Percentiles rank a stretch among this genome's conserved stretches.
These are phyloP conservation scores for Chiridota heheva DNA, from an alignment of 35 echinoderm and acorn worm genomes.

Conservation along the genomic window DNA sequence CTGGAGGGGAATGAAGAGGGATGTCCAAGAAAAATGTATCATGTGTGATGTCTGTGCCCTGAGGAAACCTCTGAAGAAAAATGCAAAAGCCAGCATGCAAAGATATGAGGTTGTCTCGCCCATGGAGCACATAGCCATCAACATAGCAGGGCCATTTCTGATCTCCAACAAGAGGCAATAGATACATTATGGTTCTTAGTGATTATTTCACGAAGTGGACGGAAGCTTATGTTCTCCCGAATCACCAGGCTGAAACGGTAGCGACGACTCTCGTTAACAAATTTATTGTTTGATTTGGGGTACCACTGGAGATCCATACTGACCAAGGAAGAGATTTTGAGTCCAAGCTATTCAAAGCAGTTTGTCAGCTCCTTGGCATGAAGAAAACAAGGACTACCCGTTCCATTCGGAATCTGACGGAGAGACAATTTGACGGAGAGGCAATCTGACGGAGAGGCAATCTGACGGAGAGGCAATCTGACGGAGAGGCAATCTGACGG, in stretches of 20 bases:
- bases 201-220: neutral
- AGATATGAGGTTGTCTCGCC: too few relatives aligned
- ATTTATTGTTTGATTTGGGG: neutral
- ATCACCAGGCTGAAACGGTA: neutral
- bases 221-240: neutral
- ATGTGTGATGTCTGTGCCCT: conserved; percentile 1
- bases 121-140: too few relatives aligned
- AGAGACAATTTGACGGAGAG: too few relatives aligned
- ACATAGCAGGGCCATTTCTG: too few relatives aligned
- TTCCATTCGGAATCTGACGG: too few relatives aligned
- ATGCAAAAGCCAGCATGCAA: neutral
- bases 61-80: conserved; percentile 24
- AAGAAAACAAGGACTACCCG: too few relatives aligned
- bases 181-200: too few relatives aligned
- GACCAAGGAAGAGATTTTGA: neutral
- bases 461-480: too few relatives aligned
- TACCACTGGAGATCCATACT: neutral
- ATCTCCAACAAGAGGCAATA: too few relatives aligned
- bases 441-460: too few relatives aligned
- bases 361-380: too few relatives aligned
- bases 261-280: neutral
- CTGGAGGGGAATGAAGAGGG: conserved; percentile 30
- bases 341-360: neutral
- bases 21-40: neutral
- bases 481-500: too few relatives aligned